phyloP scores from a whole-genome alignment of 2,113 vertebrate genomes.

The Oreochromis niloticus region DNA sequence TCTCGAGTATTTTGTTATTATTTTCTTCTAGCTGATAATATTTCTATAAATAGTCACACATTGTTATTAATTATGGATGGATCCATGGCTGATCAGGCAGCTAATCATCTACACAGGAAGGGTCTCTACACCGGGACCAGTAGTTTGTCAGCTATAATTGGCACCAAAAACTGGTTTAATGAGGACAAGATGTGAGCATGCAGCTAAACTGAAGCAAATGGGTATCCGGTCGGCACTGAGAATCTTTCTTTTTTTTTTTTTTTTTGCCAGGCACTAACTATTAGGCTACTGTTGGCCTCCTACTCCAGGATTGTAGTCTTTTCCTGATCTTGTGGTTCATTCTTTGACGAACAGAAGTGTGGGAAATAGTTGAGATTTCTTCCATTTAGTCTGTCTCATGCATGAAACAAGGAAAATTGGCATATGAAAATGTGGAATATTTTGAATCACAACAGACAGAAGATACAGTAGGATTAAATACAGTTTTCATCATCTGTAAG shows the following conservation, averaged over 20 bases:
- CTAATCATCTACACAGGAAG: slow-evolving; percentile 45
- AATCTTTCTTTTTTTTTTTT: neutral
- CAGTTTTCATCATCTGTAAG: neutral
- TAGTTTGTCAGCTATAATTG: slow-evolving; percentile 59
- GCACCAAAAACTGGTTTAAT: slow-evolving; percentile 47
- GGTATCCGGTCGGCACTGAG: slow-evolving; percentile 1
- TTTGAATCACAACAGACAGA: neutral
- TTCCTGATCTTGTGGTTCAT: neutral
- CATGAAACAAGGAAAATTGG: neutral
- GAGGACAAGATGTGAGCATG: slow-evolving; percentile 55
- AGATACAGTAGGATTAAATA: neutral
- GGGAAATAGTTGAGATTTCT: neutral
- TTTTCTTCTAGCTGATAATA: slow-evolving; percentile 39
- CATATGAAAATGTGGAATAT: neutral
- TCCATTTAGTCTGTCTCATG: neutral
- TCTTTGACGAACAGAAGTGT: neutral
- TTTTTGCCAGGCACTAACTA: neutral
- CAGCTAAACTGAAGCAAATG: slow-evolving; percentile 23
- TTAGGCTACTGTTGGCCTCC: slow-evolving; percentile 37
- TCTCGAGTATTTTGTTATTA: neutral
- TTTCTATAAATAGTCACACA: slow-evolving; percentile 16
- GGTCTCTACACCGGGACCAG: slow-evolving; percentile 19
- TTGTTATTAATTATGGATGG: slow-evolving; percentile 53
- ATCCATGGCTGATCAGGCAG: slow-evolving; percentile 40
- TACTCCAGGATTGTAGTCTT: neutral